Conservation (phyloP, 1,140 invertebrate genomes). For the Microplitis mediator region DNA sequence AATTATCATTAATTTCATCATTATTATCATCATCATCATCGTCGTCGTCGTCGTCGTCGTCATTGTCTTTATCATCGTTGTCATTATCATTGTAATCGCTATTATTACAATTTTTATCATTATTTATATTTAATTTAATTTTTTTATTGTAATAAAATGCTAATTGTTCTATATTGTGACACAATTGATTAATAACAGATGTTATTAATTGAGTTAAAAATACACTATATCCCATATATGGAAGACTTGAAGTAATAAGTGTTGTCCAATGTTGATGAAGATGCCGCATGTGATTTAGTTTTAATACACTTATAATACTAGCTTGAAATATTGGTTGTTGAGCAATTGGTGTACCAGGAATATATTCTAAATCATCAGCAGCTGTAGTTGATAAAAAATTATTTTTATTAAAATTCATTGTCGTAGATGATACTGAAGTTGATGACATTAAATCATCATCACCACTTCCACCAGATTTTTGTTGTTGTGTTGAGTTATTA, state of each 20-base stretch:
- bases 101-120: not conserved
- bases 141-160: constrained; percentile 59
- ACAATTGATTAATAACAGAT: constrained; percentile 81
- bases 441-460: not conserved
- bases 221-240: constrained; percentile 69
- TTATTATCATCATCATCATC: constrained; percentile 40
- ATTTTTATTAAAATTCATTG: constrained; percentile 12
- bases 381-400: constrained; percentile 45
- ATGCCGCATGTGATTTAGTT: constrained; percentile 69
- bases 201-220: constrained; percentile 79
- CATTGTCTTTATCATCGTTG: constrained; percentile 32
- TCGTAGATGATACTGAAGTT: not conserved
- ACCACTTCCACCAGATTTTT: constrained; percentile 10
- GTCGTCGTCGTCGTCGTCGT: constrained; percentile 36
- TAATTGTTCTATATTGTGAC: constrained; percentile 79
- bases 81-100: constrained; percentile 36
- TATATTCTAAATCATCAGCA: constrained; percentile 66
- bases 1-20: no score
- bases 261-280: constrained; percentile 82
- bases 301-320: constrained; percentile 79
- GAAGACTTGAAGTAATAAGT: constrained; percentile 77
- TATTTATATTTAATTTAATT: constrained; percentile 35
- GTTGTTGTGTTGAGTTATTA: constrained; percentile 49
- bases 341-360: constrained; percentile 71
- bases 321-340: constrained; percentile 88